phyloP scores from a whole-genome alignment of 2,797 vertebrate genomes.

The Rhinoraja longicauda region DNA sequence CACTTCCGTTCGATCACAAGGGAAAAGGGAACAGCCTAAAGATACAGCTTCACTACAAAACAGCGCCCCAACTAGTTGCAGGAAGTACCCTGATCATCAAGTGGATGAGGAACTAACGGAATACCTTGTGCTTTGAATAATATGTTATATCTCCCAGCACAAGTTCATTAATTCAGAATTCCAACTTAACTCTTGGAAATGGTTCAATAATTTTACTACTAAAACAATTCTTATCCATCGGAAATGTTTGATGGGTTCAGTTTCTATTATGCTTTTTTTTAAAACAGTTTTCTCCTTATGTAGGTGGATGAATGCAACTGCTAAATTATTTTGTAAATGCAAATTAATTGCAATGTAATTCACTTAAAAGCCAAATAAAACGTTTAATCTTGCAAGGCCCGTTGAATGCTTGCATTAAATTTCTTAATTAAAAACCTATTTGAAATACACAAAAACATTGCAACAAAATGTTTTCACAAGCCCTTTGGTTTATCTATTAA shows the following conservation, averaged over 20 bases:
- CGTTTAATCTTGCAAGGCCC: background rate
- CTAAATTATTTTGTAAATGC: constrained; percentile 15
- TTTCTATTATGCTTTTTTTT: background rate
- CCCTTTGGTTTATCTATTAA: background rate
- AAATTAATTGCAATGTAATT: constrained; percentile 18
- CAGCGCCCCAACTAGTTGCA: background rate
- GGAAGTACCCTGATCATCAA: background rate
- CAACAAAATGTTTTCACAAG: background rate
- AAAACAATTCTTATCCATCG: background rate
- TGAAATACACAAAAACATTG: background rate
- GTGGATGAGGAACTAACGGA: background rate
- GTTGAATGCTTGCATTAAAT: background rate
- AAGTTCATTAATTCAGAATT: background rate
- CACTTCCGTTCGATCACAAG: background rate
- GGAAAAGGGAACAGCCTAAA: background rate
- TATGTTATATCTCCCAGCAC: background rate
- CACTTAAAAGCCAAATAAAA: constrained; percentile 8
- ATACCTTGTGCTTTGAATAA: background rate
- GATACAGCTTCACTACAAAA: background rate
- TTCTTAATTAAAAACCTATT: background rate
- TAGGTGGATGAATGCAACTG: constrained; percentile 4
- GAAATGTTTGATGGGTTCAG: background rate
- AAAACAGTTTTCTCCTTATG: background rate
- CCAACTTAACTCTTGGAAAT: background rate
- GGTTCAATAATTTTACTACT: constrained; percentile 15